Evolutionary conservation across 2,113 vertebrate genomes (phyloP).

Genomic region (Xiphophorus hellerii): DNA sequence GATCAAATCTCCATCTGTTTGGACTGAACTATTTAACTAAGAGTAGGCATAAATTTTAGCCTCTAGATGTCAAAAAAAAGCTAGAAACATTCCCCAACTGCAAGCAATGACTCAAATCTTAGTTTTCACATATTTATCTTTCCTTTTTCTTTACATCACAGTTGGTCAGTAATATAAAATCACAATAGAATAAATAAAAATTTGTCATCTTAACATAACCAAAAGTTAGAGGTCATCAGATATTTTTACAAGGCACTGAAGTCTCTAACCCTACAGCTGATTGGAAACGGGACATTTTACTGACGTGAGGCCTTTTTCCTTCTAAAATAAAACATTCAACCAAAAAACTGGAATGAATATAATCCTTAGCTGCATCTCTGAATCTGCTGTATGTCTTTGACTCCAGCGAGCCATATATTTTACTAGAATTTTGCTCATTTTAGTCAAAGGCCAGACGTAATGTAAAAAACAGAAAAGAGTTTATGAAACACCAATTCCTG

Average conservation of each 20-base stretch:
- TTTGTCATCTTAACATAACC: neutral
- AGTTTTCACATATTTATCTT: neutral
- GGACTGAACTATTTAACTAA: too few species aligned
- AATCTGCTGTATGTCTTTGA: conserved; percentile 16
- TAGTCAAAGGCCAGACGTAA: conserved; percentile 53
- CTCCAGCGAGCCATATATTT: conserved; percentile 3
- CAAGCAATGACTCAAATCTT: neutral
- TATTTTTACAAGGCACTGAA: neutral
- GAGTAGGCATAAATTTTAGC: too few species aligned
- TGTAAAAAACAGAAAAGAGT: conserved; percentile 75
- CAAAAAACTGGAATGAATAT: neutral
- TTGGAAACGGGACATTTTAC: neutral
- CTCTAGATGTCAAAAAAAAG: too few species aligned
- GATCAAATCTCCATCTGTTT: too few species aligned
- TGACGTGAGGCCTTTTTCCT: neutral
- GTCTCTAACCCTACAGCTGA: neutral
- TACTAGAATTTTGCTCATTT: conserved; percentile 32
- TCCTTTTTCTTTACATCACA: neutral
- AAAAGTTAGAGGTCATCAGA: neutral
- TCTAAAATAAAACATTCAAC: too few species aligned
- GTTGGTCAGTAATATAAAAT: neutral
- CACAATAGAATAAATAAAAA: neutral
- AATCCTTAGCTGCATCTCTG: neutral
- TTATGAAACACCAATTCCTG: conserved; percentile 75
- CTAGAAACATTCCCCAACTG: too few species aligned